Evolutionary conservation across 2,888 invertebrate genomes (phyloP), one percentile per base, ranked within the genome.

Genomic region (Parasteatoda lunata): DNA sequence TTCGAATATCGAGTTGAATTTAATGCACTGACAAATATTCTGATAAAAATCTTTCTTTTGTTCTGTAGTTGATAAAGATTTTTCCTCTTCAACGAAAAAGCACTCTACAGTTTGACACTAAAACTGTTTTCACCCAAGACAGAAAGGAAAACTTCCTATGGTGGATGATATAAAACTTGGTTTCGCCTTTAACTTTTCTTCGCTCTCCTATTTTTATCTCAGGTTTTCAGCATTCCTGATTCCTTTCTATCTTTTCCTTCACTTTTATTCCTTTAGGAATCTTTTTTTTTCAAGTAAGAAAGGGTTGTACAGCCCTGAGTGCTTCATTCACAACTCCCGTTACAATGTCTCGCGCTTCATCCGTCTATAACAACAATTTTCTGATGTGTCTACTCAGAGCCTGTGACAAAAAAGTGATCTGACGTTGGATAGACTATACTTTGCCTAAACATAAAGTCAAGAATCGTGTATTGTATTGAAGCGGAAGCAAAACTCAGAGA

Each of bases 331-430:
- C 85, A 80, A 85, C 75, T 85, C 76, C 15, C 49, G 85, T 54
- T 85, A 72, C 85, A 75, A 77, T 65, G 79, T 77, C 69, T 80
- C 66, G 77, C 73, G 75, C 76, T 85, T 70, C 73, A 59, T 75
- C 71, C 73, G 77, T 80, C 77, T 75, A 70, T 77, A 85, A 85
- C 79, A 85, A 79, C 79, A 80, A 51, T 52, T 45, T 78, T 72
- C 72, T 49, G 73, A 76, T 59, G 71, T 70, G 72, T 54, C 72
- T 65, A 49, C 83, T 71, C 64, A 69, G 48, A 65, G 64, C 49
- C 70, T 51, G 52, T 71, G 83, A 83, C 77, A 83, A 83, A 82
- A 76, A 83, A 83, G 83, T 77, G 77, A 83, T 83, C 76, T 76
- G 49, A 47, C 45, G n/a, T 70, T 54, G 72, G 72, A 78, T 78